Evolutionary conservation across 2,113 vertebrate genomes (phyloP).

Genomic region (Malurus elegans): DNA sequence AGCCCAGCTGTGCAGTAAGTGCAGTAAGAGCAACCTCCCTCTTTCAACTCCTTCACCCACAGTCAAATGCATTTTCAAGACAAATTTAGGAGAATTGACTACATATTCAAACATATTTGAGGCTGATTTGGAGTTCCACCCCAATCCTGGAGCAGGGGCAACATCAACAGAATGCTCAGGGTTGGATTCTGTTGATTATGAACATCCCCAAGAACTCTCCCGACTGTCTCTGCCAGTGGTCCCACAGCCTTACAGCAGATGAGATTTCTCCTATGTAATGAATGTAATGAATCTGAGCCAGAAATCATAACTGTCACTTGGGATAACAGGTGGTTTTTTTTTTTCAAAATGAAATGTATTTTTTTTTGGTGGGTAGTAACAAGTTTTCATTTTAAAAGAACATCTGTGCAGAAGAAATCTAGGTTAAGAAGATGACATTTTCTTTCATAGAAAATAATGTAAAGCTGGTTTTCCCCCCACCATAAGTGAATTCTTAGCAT

Average conservation of each 20-base stretch:
- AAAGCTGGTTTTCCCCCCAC: not conserved
- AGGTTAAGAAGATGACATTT: not conserved
- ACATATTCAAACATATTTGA: fast-evolving
- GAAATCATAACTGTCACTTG: not conserved
- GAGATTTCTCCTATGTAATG: not conserved
- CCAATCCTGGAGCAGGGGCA: not conserved
- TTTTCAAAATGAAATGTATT: not conserved
- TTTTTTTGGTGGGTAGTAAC: not conserved
- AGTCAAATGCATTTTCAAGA: not conserved
- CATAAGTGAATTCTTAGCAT: not conserved
- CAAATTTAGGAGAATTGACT: not conserved
- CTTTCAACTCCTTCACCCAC: not conserved
- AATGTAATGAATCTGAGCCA: not conserved
- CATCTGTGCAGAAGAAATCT: not conserved
- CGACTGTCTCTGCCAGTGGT: not conserved
- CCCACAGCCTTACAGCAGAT: not conserved
- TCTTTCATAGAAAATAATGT: not conserved
- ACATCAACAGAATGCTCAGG: not conserved
- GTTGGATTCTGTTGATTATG: not conserved
- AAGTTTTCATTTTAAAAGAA: not conserved
- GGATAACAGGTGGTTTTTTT: not conserved
- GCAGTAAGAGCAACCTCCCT: not conserved
- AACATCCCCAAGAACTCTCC: not conserved
- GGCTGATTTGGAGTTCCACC: not conserved
- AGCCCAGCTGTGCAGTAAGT: too few relatives aligned